These are phyloP conservation scores for Pasiphila rectangulata DNA, from an alignment of 2,888 invertebrate species.

Conservation along the genomic window DNA sequence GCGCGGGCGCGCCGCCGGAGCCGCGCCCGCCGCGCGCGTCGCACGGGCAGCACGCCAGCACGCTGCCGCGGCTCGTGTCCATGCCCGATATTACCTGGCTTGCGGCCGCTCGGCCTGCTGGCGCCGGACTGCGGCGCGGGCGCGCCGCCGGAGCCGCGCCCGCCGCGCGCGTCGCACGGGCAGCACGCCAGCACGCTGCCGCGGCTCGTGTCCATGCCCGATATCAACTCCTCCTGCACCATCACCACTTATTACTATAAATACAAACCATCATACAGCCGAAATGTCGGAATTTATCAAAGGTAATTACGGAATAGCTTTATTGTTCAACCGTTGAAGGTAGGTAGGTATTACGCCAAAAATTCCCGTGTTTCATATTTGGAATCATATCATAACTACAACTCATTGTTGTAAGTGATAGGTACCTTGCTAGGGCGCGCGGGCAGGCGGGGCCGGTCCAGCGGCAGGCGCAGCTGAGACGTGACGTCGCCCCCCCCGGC, in stretches of 20 bases:
- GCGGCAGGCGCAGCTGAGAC: constrained; percentile 52
- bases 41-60: constrained; percentile 69
- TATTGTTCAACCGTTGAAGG: too few species aligned
- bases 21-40: constrained; percentile 33
- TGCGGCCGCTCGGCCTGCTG: constrained; percentile 42
- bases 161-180: constrained; percentile 50
- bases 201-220: constrained; percentile 68
- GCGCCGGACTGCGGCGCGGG: background rate
- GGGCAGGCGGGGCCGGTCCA: constrained; percentile 53
- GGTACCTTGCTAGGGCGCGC: constrained; percentile 54
- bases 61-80: constrained; percentile 68
- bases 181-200: constrained; percentile 70
- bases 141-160: constrained; percentile 2
- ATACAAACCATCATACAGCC: too few species aligned
- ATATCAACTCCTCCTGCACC: constrained; percentile 64
- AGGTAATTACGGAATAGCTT: too few species aligned
- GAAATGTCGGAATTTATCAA: too few species aligned
- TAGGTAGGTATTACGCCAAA: too few species aligned
- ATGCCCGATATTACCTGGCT: constrained; percentile 68
- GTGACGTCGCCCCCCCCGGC: constrained; percentile 12
- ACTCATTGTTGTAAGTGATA: too few species aligned
- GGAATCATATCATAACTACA: too few species aligned
- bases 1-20: background rate
- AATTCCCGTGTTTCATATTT: too few species aligned
- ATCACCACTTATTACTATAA: background rate